Conservation (phyloP, 2,888 invertebrate genomes). For the Allolobophora icterica region DNA sequence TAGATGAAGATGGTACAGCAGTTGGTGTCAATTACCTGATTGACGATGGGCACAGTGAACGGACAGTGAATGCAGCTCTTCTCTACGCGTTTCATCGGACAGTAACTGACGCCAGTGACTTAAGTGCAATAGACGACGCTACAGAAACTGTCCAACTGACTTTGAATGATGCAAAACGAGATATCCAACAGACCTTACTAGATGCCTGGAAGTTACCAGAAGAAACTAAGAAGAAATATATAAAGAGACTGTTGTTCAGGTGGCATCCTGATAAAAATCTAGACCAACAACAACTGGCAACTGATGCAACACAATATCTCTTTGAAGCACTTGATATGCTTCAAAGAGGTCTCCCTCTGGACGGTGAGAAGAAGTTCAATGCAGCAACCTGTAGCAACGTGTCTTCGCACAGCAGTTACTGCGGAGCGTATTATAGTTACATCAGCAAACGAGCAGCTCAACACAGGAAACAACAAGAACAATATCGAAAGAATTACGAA, state of each 20-base stretch:
- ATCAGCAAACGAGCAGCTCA: not conserved
- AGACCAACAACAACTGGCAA: not conserved
- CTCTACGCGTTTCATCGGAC: conserved; percentile 19
- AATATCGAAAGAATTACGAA: not conserved
- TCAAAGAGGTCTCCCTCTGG: not conserved
- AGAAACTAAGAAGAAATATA: conserved; percentile 13
- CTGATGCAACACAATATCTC: not conserved
- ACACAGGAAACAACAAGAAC: not conserved
- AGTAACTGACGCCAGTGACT: not conserved
- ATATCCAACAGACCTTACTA: not conserved
- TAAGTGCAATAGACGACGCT: not conserved
- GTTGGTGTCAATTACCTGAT: not conserved
- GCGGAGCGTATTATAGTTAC: conserved; percentile 8
- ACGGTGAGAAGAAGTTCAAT: not conserved
- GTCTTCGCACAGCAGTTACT: not conserved
- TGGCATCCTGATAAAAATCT: not conserved
- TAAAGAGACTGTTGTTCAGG: not conserved
- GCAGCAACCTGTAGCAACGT: not conserved
- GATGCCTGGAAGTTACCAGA: conserved; percentile 24
- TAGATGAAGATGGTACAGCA: not conserved
- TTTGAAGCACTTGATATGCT: not conserved
- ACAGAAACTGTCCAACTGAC: not conserved
- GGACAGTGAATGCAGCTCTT: not conserved
- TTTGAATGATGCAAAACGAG: not conserved
- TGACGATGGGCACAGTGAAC: not conserved